Conservation (phyloP, 2,797 vertebrate genomes). For the Rhynchotus rufescens region DNA sequence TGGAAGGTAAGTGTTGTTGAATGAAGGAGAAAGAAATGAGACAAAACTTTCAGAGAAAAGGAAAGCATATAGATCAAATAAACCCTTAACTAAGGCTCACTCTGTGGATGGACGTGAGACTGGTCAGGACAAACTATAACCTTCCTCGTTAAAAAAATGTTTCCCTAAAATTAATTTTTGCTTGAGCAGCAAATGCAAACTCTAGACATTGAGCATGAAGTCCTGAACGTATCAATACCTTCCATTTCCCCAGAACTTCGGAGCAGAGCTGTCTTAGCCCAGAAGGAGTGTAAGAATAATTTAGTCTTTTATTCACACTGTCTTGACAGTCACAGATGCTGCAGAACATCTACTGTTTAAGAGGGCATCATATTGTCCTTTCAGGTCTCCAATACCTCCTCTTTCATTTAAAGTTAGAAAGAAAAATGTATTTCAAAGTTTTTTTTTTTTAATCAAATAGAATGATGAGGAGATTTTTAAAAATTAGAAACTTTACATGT, state of each 20-base stretch:
- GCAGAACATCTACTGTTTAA: neutral
- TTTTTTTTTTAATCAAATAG: neutral
- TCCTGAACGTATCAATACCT: neutral
- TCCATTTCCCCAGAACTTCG: neutral
- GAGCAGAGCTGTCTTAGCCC: neutral
- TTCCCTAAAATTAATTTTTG: neutral
- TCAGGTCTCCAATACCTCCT: neutral
- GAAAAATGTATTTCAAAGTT: neutral
- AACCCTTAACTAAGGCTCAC: neutral
- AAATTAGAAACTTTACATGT: neutral
- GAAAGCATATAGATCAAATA: neutral
- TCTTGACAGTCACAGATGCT: neutral
- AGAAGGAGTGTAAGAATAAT: neutral
- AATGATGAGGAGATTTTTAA: neutral
- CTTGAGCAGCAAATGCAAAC: neutral
- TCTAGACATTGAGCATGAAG: neutral
- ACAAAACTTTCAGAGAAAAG: neutral
- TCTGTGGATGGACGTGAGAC: neutral
- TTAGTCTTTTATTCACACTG: neutral
- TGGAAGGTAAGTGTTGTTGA: neutral
- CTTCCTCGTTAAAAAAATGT: neutral
- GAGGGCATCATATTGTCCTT: neutral
- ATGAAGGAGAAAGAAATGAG: neutral
- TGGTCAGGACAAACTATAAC: neutral
- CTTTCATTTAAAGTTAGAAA: neutral